phyloP scores from a whole-genome alignment of 2,888 invertebrate genomes.

The Epirrhoe tristata region DNA sequence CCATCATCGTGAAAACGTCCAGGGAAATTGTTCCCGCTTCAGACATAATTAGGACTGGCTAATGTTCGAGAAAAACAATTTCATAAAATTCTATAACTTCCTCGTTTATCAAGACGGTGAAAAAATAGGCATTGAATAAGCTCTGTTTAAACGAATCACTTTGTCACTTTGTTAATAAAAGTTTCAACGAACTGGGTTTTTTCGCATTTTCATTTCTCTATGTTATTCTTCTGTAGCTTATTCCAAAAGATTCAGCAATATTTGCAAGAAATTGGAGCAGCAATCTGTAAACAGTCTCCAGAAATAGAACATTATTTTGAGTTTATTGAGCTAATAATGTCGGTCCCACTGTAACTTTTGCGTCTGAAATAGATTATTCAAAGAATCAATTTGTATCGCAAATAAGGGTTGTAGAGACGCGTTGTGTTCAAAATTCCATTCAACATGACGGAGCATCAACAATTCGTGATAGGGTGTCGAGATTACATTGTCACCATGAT shows the following conservation, averaged over 20 bases:
- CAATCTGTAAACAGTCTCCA: no score
- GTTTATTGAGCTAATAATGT: not conserved
- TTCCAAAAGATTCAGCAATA: no score
- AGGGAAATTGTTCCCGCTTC: conserved; percentile 75
- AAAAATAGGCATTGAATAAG: conserved; percentile 71
- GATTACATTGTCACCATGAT: conserved; percentile 25
- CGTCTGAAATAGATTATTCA: conserved; percentile 1
- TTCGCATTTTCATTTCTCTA: not conserved
- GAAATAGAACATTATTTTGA: not conserved
- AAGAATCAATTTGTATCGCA: not conserved
- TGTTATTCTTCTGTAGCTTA: not conserved
- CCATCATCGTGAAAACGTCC: conserved; percentile 77
- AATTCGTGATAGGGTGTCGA: conserved; percentile 25
- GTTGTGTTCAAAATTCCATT: conserved; percentile 32
- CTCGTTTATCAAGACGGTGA: conserved; percentile 51
- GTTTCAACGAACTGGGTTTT: conserved; percentile 3
- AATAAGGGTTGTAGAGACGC: conserved; percentile 10
- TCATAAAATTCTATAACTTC: conserved; percentile 67
- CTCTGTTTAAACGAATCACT: conserved; percentile 16
- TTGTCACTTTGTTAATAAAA: conserved; percentile 5
- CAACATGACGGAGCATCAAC: conserved; percentile 26
- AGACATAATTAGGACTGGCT: conserved; percentile 81
- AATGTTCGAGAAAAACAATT: conserved; percentile 84
- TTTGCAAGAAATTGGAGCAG: no score
- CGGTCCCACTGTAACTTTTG: not conserved